Evolutionary conservation across 2,113 vertebrate genomes (phyloP), one percentile per base, ranked within the genome.

Genomic region (Vulpes lagopus): DNA sequence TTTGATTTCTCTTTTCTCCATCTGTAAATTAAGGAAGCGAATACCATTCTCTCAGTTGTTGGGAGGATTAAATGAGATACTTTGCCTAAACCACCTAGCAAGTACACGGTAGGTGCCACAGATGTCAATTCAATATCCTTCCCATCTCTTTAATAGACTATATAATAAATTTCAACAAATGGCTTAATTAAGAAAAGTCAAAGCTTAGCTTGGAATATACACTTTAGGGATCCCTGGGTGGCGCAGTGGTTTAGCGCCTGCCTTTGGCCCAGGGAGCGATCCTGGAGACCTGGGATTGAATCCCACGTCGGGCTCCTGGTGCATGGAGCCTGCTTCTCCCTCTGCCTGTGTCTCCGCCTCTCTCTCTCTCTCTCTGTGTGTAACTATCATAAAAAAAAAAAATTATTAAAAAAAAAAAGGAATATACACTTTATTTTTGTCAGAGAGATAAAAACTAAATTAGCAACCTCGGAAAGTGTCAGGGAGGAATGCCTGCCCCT

Each of bases 371-470:
- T 35, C 35, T 35, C 35, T 35, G 35, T 35, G 35, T 35, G 35
- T 35, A 2, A 35, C 35, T 35, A 35, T 35, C 35, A 35, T 35
- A 35, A 35, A 35, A 35, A 35, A 35, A 35, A 35, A 35, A 35
- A 35, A 35, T 2, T 35, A 35, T 35, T n/a, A n/a, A n/a, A 35
- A 35, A 35, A 35, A 35, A 35, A 35, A 35, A 35, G 90, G 43
- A 87, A 93, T 43, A 93, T 35, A 57, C 20, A 93, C 53, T 73
- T 80, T 60, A 62, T 94, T 85, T 94, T 92, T 84, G 6, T 51
- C 81, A 96, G 87, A 91, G 59, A 81, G 8, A 90, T 67, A 82
- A 91, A 87, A 83, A 87, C 53, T 76, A 87, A 95, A 87, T 93
- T 55, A 95, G 69, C 49, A 85, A 83, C 14, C 49, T 64, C 57